These are phyloP conservation scores for Fopius arisanus DNA, from an alignment of 1,140 invertebrate genomes.

Conservation along the genomic window DNA sequence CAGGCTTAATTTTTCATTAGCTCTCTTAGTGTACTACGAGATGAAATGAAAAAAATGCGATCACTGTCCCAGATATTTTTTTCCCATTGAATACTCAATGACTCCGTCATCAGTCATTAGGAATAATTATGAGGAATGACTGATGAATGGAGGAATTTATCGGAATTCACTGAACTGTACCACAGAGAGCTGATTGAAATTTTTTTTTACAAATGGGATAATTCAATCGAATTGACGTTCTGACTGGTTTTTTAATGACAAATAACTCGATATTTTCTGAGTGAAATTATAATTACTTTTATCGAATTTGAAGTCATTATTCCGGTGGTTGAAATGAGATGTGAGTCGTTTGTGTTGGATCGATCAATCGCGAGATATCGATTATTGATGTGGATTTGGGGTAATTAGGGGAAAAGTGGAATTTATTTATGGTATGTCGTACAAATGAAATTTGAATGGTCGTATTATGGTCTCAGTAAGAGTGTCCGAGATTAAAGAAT, in stretches of 20 bases:
- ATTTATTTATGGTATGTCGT: no score
- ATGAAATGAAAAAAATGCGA: background rate
- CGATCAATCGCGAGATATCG: background rate
- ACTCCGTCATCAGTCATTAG: background rate
- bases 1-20: background rate
- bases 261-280: background rate
- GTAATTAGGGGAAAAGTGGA: no score
- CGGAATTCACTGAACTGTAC: background rate
- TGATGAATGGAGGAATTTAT: background rate
- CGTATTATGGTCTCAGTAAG: no score
- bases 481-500: slow-evolving; percentile 6
- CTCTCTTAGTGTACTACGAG: background rate
- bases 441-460: no score
- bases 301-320: background rate
- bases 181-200: background rate
- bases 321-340: background rate
- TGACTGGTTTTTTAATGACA: background rate
- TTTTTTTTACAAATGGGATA: no score
- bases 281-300: background rate
- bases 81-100: background rate
- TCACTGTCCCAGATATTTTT: background rate
- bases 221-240: no score
- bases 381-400: background rate
- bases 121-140: background rate
- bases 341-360: background rate